Conservation (phyloP, 1,140 invertebrate genomes). For the Tetramorium simillimum region DNA sequence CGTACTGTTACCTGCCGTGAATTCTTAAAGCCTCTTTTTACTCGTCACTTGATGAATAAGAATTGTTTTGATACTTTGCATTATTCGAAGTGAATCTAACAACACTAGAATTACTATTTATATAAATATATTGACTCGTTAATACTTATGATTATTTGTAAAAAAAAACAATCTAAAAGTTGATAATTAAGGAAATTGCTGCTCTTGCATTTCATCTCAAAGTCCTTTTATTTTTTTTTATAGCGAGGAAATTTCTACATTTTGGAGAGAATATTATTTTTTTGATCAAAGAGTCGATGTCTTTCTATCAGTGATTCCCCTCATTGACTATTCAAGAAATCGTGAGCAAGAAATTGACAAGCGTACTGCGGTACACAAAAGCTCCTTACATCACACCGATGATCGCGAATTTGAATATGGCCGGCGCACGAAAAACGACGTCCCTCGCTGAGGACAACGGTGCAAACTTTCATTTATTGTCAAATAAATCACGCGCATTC, state of each 20-base stretch:
- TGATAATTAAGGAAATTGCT: neutral
- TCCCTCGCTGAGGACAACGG: neutral
- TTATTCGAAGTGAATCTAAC: neutral
- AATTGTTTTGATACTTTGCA: neutral
- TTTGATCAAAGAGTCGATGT: neutral
- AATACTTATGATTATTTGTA: neutral
- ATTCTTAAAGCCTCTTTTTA: no score
- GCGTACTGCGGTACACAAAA: neutral
- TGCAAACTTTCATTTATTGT: conserved; percentile 41
- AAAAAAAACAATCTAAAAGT: neutral
- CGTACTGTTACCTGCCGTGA: no score
- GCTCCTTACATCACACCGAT: neutral
- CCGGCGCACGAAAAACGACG: neutral
- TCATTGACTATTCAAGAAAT: conserved; percentile 24
- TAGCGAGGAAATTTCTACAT: neutral
- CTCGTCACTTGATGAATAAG: neutral
- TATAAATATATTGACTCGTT: neutral
- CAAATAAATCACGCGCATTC: conserved; percentile 48
- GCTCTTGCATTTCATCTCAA: neutral
- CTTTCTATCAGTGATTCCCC: neutral
- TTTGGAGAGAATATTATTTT: neutral
- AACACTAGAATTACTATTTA: neutral
- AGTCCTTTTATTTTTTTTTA: neutral
- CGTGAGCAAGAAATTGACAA: neutral
- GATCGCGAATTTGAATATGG: conserved; percentile 12